A percentile compares a stretch with the other conserved stretches of the same genome.
Conservation (phyloP, 2,888 invertebrate genomes). For the Bellardia bayeri region DNA sequence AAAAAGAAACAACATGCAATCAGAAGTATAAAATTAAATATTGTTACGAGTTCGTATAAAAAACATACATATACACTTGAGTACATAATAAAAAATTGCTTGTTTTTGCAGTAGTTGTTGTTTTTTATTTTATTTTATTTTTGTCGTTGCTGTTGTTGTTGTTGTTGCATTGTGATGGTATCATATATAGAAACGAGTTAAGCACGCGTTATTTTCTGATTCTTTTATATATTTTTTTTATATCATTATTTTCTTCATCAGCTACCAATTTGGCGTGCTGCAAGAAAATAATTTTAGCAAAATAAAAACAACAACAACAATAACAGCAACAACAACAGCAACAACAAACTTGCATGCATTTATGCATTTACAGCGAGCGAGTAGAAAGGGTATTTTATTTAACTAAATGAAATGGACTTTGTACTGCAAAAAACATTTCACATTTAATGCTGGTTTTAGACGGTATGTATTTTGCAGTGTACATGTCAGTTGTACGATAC, state of each 20-base stretch:
- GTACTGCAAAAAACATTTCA: background rate
- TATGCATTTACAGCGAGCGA: background rate
- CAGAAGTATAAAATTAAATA: conserved; percentile 41
- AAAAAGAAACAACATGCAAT: conserved; percentile 52
- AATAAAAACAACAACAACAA: background rate
- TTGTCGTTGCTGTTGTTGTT: background rate
- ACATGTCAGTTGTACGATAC: too few species aligned
- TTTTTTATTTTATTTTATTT: conserved; percentile 5
- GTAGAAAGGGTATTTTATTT: conserved; percentile 15
- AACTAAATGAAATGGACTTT: conserved; percentile 32
- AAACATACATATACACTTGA: background rate
- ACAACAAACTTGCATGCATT: background rate
- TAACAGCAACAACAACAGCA: conserved; percentile 4
- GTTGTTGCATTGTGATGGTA: conserved; percentile 24
- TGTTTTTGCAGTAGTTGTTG: conserved; percentile 4
- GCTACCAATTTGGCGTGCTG: conserved; percentile 57
- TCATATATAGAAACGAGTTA: conserved; percentile 61
- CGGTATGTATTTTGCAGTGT: too few species aligned
- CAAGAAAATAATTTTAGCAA: conserved; percentile 46
- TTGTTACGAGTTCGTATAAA: background rate
- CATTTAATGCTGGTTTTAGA: background rate
- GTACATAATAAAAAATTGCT: conserved; percentile 14
- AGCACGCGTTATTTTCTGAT: conserved; percentile 66
- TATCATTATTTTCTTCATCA: conserved; percentile 30
- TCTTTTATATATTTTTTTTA: conserved; percentile 26